phyloP scores from a whole-genome alignment of 2,113 vertebrate species.

The Elephantulus edwardii region DNA sequence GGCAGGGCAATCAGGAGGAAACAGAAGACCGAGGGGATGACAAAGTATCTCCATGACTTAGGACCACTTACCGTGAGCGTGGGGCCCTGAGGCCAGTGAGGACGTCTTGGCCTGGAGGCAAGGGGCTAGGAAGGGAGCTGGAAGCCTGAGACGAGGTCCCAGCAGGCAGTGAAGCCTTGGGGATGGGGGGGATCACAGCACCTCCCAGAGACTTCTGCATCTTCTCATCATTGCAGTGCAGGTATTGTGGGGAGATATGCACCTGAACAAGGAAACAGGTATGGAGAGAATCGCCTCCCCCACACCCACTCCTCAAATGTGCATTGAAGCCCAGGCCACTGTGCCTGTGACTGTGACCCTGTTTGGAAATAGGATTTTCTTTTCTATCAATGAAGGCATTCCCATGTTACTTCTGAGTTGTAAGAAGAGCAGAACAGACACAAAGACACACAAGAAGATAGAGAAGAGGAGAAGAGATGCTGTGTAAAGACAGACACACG shows the following conservation, averaged over 20 bases:
- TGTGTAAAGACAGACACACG: background rate
- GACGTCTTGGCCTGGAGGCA: background rate
- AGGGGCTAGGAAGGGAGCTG: background rate
- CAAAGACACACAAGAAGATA: background rate
- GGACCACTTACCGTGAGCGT: conserved; percentile 63
- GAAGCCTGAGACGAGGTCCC: background rate
- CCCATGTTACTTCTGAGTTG: background rate
- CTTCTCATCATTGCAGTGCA: conserved; percentile 41
- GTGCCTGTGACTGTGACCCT: background rate
- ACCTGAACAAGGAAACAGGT: conserved; percentile 18
- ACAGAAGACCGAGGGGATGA: background rate
- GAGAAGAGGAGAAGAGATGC: background rate
- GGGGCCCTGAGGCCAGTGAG: background rate
- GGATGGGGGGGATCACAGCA: conserved; percentile 67
- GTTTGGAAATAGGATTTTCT: background rate
- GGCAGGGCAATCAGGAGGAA: background rate
- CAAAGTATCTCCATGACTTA: background rate
- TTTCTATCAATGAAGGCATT: background rate
- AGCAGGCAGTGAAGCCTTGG: background rate
- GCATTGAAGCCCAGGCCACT: background rate
- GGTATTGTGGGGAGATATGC: conserved; percentile 59
- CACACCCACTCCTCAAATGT: no score
- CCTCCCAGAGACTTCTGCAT: conserved; percentile 36
- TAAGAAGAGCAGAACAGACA: background rate
- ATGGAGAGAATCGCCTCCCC: background rate